Percentiles rank a stretch among this genome's conserved stretches.
Conservation (phyloP, 2,888 invertebrate genomes). For the Ramazzottius varieornatus region DNA sequence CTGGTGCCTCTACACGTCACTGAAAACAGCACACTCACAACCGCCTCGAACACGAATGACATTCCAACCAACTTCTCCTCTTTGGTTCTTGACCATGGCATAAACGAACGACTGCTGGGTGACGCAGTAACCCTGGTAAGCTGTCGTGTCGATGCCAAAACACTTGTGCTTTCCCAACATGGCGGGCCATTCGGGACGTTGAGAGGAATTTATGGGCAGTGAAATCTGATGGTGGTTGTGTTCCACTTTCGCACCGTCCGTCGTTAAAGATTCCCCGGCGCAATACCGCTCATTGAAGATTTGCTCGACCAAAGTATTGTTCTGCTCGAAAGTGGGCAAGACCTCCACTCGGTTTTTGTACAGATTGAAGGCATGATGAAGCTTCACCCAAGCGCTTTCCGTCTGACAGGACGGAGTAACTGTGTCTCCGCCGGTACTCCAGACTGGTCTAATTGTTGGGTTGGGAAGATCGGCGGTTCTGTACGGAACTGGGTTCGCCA, state of each 20-base stretch:
- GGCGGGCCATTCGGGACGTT: background rate
- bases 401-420: no score
- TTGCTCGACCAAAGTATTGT: background rate
- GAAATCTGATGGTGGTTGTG: background rate
- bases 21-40: background rate
- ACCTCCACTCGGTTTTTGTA: background rate
- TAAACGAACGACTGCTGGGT: background rate
- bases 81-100: background rate
- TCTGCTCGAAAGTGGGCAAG: background rate
- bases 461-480: no score
- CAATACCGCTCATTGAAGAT: background rate
- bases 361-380: background rate
- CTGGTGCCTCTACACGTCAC: no score
- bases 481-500: no score
- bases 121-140: background rate
- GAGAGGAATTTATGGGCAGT: background rate
- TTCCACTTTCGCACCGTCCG: background rate
- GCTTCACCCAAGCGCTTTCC: background rate
- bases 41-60: background rate
- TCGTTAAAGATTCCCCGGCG: background rate
- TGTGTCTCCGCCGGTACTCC: no score
- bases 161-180: no score
- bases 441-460: no score
- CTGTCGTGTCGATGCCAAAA: background rate
- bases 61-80: background rate